Conservation (phyloP, 2,113 vertebrate species). For the Platanista minor region DNA sequence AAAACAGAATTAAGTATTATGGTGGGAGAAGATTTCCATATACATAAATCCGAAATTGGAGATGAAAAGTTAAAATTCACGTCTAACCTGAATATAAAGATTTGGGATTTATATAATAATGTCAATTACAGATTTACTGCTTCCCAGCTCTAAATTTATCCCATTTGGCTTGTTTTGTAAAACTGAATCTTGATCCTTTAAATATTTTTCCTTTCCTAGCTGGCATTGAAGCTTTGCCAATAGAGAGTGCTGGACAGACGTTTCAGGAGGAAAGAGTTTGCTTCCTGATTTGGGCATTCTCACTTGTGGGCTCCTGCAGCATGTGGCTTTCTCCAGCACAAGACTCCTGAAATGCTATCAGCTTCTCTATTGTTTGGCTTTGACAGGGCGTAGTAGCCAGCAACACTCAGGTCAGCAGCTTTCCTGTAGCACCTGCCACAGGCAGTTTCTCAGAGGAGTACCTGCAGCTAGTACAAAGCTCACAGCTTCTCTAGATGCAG, state of each 20-base stretch:
- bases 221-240: neutral
- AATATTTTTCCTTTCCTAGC: neutral
- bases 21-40: neutral
- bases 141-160: neutral
- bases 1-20: neutral
- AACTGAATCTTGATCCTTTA: neutral
- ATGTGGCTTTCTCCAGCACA: neutral
- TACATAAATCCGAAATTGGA: neutral
- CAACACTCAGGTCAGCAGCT: neutral
- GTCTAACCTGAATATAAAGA: neutral
- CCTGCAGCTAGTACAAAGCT: rapidly evolving
- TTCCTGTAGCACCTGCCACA: rapidly evolving
- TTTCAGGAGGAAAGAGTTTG: neutral
- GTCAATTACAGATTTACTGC: neutral
- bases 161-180: neutral
- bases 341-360: neutral
- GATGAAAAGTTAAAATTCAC: neutral
- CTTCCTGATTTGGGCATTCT: neutral
- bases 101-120: neutral
- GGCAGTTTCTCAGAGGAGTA: too few species aligned
- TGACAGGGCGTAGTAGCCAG: neutral
- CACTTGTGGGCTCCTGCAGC: neutral
- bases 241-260: neutral
- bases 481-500: neutral
- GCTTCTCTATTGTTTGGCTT: neutral